Percentiles rank a stretch among this genome's conserved stretches.
Evolutionary conservation across 2,797 vertebrate genomes (phyloP).

Genomic region (Hipposideros larvatus): DNA sequence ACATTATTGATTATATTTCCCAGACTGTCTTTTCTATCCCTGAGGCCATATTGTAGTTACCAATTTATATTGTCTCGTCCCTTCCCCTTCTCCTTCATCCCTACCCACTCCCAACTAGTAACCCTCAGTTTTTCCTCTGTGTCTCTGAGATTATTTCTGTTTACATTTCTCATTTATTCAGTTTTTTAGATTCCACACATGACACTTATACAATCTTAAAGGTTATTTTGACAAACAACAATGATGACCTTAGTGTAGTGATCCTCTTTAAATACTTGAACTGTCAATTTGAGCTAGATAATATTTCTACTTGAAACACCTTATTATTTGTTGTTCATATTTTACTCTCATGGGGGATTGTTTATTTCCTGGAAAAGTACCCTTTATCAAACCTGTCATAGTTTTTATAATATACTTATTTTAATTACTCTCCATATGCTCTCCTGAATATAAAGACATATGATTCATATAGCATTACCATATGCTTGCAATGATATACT

Average conservation of each 20-base stretch:
- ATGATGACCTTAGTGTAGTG: neutral
- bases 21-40: too few relatives aligned
- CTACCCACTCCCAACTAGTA: too few relatives aligned
- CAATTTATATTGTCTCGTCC: too few relatives aligned
- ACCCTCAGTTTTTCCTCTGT: too few relatives aligned
- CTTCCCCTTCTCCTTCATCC: too few relatives aligned
- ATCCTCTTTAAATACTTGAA: neutral
- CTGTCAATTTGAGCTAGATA: neutral
- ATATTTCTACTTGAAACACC: neutral
- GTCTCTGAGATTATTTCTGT: too few relatives aligned
- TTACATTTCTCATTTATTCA: too few relatives aligned
- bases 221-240: neutral
- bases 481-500: conserved; percentile 80
- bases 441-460: conserved; percentile 78
- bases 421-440: conserved; percentile 83
- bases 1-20: too few relatives aligned
- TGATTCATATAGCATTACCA: conserved; percentile 79
- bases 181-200: too few relatives aligned
- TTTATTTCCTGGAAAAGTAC: conserved; percentile 67
- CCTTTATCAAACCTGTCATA: conserved; percentile 69
- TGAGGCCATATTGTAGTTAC: too few relatives aligned
- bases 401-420: conserved; percentile 81
- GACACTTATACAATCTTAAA: neutral
- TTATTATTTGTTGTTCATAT: neutral
- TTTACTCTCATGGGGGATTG: neutral